phyloP scores from a whole-genome alignment of 2,888 invertebrate species.

The Mechanitis messenoides region DNA sequence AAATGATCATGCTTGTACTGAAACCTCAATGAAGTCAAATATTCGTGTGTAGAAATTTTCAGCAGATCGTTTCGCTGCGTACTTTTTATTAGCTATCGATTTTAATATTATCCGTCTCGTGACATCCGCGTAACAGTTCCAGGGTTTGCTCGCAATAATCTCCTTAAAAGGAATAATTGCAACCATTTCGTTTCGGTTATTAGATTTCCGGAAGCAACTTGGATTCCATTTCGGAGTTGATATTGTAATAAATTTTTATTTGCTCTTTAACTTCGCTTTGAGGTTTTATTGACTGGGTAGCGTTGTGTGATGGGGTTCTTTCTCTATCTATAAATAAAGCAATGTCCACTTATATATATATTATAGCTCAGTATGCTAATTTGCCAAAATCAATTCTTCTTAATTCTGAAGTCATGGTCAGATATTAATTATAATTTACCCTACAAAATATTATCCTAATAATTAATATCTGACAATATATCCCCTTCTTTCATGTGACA shows the following conservation, averaged over 20 bases:
- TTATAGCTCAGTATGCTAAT: neutral
- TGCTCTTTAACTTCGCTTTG: conserved; percentile 43
- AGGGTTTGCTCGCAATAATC: conserved; percentile 50
- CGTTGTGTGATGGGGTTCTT: conserved; percentile 8
- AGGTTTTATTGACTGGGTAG: conserved; percentile 44
- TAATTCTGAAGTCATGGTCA: too few species aligned
- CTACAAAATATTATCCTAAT: too few species aligned
- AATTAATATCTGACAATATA: too few species aligned
- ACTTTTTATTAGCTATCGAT: conserved; percentile 33
- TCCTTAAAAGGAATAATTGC: conserved; percentile 55
- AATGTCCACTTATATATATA: neutral
- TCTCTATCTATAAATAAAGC: conserved; percentile 8
- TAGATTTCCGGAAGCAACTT: conserved; percentile 47
- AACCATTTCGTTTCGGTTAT: conserved; percentile 59
- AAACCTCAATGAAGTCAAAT: neutral
- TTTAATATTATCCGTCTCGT: conserved; percentile 33
- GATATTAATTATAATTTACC: too few species aligned
- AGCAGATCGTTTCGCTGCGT: neutral
- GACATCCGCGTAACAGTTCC: conserved; percentile 35
- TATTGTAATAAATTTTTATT: conserved; percentile 66
- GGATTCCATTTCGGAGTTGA: conserved; percentile 45
- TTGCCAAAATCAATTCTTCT: too few species aligned
- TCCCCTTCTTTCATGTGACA: too few species aligned
- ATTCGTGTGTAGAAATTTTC: neutral
- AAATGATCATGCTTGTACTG: conserved; percentile 4